phyloP scores from a whole-genome alignment of 2,888 invertebrate genomes.

The Leucozona laternaria region DNA sequence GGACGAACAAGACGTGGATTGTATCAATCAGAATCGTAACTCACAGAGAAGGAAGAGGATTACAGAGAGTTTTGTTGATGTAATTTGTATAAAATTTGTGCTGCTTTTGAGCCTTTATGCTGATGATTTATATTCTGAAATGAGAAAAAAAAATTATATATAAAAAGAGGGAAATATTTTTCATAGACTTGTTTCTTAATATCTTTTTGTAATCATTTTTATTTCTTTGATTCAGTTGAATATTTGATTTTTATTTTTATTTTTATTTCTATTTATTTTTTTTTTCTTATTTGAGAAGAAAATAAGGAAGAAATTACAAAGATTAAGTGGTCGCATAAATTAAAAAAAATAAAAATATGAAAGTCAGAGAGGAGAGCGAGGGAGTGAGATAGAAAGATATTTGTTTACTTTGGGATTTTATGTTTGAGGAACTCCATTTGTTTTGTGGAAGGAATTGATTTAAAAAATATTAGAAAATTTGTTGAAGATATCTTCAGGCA shows the following conservation, averaged over 20 bases:
- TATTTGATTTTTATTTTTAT: conserved; percentile 12
- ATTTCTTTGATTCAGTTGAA: conserved; percentile 42
- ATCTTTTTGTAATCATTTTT: conserved; percentile 15
- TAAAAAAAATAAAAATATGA: conserved; percentile 15
- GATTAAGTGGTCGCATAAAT: conserved; percentile 50
- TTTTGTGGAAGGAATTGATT: neutral
- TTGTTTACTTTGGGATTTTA: conserved; percentile 13
- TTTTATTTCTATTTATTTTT: conserved; percentile 18
- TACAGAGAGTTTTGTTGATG: conserved; percentile 24
- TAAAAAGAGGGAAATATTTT: conserved; percentile 32
- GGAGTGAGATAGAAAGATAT: neutral
- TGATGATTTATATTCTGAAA: conserved; percentile 71
- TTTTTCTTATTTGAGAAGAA: neutral
- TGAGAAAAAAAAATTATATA: conserved; percentile 44
- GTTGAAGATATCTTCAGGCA: too few species aligned
- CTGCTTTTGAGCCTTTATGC: conserved; percentile 53
- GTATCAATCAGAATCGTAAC: conserved; percentile 48
- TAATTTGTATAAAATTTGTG: conserved; percentile 68
- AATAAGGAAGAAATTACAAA: neutral
- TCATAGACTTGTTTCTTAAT: conserved; percentile 2
- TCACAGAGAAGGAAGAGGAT: neutral
- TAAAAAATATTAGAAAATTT: neutral
- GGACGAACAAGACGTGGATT: conserved; percentile 24
- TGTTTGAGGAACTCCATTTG: neutral
- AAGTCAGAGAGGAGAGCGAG: too few species aligned